Base-by-base conservation (phyloP, 2,888 invertebrate genomes). In the Drosophila maculinotata region DNA sequence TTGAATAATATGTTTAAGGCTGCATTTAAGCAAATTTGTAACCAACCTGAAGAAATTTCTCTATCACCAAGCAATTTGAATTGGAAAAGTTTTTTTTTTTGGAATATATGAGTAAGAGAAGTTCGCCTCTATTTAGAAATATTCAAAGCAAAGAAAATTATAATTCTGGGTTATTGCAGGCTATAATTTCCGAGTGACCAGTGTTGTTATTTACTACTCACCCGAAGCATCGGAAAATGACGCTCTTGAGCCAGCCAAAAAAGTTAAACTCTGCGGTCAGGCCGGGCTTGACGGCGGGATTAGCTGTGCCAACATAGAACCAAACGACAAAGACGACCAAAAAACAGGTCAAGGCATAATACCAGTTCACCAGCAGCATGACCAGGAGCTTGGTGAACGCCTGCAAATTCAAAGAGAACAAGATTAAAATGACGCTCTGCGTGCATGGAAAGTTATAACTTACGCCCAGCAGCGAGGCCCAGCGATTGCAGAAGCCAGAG, bases 211-310 rank as follows among this genome's bases (percentile, higher is more conserved):
- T 15, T 28, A 28, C 5, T 1, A 90, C 92, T 93, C 92, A 96
- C 96, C 97, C 96, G 89, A 96, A 94, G 78, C 95, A 94, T 76
- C 95, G 93, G 49, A 96, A 92, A 70, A 96, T 92, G 1, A 94
- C 92, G 79, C 93, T 94, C 90, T 94, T 96, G 17, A 96, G 90
- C 97, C 96, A 97, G 47, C 93, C 93, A 82, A 96, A 94, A 84
- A 97, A 95, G 76, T 94, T 94, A 89, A 97, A 97, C 89, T 97
- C 96, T 0, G 95, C 94, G 0, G 97, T 96, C 25, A 96, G 93
- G 36, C 98, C 98, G 0, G 98, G 98, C 89, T 97, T 98, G 6
- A 98, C 97, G 3, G 98, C 98, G 7, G 99, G 98, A 92, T 97
- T 98, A 6, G 97, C 97, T 49, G 97, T 96, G 38, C 98, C 98